Evolutionary conservation across 2,113 vertebrate species (phyloP).

Genomic region (Aptenodytes patagonicus): DNA sequence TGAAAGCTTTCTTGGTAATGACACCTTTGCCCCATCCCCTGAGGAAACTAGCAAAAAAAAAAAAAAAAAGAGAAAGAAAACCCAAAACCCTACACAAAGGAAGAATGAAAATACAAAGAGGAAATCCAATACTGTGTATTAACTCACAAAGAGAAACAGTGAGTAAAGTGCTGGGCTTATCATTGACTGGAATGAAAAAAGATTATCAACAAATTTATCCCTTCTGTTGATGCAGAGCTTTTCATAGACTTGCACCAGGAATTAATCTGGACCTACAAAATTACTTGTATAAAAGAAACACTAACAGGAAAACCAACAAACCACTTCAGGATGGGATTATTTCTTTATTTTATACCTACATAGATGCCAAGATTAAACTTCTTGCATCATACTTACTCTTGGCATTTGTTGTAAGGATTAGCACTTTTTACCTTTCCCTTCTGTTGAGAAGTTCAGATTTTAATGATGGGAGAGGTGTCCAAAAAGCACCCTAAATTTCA

Average conservation of each 20-base stretch:
- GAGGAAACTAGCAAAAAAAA: neutral
- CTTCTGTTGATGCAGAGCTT: neutral
- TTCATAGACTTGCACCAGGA: neutral
- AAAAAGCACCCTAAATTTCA: neutral
- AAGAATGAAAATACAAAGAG: neutral
- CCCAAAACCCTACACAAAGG: neutral
- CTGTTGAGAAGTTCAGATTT: neutral
- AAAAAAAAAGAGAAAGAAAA: neutral
- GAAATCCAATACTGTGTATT: constrained; percentile 9
- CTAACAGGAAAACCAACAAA: neutral
- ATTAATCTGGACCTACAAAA: neutral
- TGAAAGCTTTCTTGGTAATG: neutral
- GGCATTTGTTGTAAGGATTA: neutral
- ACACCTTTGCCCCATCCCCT: neutral
- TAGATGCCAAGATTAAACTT: neutral
- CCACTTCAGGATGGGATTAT: neutral
- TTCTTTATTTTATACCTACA: neutral
- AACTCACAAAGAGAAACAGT: neutral
- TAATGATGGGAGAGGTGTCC: neutral
- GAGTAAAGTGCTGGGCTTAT: constrained; percentile 10
- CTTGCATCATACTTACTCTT: neutral
- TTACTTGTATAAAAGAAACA: neutral
- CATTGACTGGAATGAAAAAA: neutral
- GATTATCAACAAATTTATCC: neutral
- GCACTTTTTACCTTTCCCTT: neutral